phyloP scores from a whole-genome alignment of 2,888 invertebrate species.

The Coelinius sp. region DNA sequence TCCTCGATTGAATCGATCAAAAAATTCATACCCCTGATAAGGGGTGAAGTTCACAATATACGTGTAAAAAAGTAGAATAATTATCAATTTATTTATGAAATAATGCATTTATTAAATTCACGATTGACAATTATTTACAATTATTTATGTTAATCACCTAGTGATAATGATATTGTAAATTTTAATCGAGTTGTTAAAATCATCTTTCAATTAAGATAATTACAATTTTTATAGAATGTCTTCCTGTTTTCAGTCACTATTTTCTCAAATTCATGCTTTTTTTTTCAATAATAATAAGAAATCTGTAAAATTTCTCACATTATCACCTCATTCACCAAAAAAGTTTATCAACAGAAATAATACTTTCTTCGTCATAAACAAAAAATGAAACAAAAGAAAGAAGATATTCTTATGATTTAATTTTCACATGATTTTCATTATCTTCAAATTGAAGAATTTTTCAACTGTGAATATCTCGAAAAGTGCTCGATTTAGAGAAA shows the following conservation, averaged over 20 bases:
- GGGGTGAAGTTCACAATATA: not conserved
- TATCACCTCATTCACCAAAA: not conserved
- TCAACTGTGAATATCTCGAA: too few species aligned
- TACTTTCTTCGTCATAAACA: slow-evolving; percentile 9
- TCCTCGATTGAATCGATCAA: slow-evolving; percentile 17
- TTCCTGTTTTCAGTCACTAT: not conserved
- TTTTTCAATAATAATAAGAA: not conserved
- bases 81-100: not conserved
- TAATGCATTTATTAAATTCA: slow-evolving; percentile 22
- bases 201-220: not conserved
- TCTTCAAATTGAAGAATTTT: not conserved
- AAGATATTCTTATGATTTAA: not conserved
- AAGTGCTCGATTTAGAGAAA: too few species aligned
- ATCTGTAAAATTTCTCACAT: slow-evolving; percentile 10
- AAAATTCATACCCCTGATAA: not conserved
- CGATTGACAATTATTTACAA: slow-evolving; percentile 20
- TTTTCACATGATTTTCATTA: not conserved
- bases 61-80: not conserved
- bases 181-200: not conserved
- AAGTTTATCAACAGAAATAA: slow-evolving; percentile 17
- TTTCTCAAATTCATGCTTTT: not conserved
- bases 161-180: slow-evolving; percentile 3
- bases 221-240: not conserved
- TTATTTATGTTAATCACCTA: slow-evolving; percentile 8
- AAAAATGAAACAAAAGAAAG: not conserved